phyloP scores from a whole-genome alignment of 2,888 invertebrate species.

The Lydus trimaculatus region DNA sequence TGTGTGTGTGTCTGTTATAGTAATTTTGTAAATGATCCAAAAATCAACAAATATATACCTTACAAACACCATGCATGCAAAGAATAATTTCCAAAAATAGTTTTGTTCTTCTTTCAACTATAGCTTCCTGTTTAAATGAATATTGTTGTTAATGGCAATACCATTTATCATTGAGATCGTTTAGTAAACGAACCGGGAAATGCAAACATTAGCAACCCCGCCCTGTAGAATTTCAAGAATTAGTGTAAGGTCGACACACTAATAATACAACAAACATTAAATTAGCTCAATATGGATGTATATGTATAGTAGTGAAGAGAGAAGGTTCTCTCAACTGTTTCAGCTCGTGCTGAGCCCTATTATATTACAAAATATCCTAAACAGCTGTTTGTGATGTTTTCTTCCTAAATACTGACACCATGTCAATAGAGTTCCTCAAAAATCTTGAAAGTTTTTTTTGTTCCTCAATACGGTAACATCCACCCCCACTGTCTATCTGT shows the following conservation, averaged over 20 bases:
- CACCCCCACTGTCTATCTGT: conserved; percentile 16
- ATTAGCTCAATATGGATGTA: no score
- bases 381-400: conserved; percentile 27
- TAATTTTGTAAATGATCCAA: not conserved
- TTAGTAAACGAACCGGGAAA: conserved; percentile 13
- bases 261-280: no score
- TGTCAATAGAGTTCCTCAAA: no score
- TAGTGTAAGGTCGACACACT: conserved; percentile 14
- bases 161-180: conserved; percentile 22
- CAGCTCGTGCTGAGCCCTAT: conserved; percentile 26
- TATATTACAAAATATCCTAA: conserved; percentile 22
- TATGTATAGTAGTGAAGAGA: not conserved
- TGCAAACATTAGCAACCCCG: conserved; percentile 12
- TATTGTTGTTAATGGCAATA: not conserved
- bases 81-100: not conserved
- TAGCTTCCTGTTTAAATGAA: not conserved
- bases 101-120: not conserved
- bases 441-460: not conserved
- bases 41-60: conserved; percentile 4
- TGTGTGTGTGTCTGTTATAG: not conserved
- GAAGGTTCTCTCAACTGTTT: conserved; percentile 11
- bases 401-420: conserved; percentile 11
- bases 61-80: no score
- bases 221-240: conserved; percentile 19
- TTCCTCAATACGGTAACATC: not conserved